phyloP scores from a whole-genome alignment of 2,888 invertebrate species.

The Idaea straminata region DNA sequence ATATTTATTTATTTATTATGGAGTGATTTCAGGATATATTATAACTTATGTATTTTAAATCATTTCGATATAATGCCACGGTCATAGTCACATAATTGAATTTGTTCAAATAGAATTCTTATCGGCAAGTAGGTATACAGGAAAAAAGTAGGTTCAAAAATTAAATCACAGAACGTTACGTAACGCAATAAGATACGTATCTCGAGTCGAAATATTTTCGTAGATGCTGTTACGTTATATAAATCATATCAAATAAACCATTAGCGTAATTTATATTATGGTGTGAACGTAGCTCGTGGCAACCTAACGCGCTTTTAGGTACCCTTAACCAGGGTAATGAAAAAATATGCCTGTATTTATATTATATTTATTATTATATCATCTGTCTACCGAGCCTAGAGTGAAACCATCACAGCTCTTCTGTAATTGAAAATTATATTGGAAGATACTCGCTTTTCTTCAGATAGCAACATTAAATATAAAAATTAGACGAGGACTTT shows the following conservation, averaged over 20 bases:
- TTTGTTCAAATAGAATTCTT: too few species aligned
- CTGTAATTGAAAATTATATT: background rate
- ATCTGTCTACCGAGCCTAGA: background rate
- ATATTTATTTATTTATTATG: too few species aligned
- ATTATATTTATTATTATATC: too few species aligned
- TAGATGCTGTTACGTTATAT: constrained; percentile 39
- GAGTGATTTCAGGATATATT: too few species aligned
- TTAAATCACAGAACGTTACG: constrained; percentile 6
- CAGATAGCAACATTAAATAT: background rate
- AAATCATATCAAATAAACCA: constrained; percentile 57
- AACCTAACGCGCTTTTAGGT: constrained; percentile 34
- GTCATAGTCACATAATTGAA: too few species aligned
- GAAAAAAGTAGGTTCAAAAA: background rate
- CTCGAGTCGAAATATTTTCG: constrained; percentile 22
- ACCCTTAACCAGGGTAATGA: constrained; percentile 30
- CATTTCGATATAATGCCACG: too few species aligned
- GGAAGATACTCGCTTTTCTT: background rate
- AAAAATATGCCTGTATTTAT: constrained; percentile 32
- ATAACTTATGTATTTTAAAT: too few species aligned
- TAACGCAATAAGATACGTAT: constrained; percentile 11
- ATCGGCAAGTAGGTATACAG: constrained; percentile 5
- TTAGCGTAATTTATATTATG: constrained; percentile 52
- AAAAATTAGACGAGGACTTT: background rate
- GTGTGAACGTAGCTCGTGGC: constrained; percentile 37
- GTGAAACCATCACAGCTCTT: background rate